Evolutionary conservation across 30 jellyfish, hydroid and myxozoan species (phyloP), one percentile per base, ranked within the genome.

Genomic region (Phacellophora camtschatica): DNA sequence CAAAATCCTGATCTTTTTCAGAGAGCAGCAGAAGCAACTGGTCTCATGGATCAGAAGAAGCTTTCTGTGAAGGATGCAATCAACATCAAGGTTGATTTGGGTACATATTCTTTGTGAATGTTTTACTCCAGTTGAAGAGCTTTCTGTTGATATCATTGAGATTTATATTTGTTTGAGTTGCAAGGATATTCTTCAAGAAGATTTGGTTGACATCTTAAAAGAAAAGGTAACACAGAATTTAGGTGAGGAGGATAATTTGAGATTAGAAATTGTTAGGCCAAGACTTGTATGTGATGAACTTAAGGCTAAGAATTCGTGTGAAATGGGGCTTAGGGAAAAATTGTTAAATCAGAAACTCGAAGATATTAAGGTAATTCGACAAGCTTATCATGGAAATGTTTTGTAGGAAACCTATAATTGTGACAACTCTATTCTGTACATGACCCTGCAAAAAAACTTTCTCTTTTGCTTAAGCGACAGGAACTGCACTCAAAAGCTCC

Each of bases 361-460:
- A 61, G 75, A 32, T 25, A 61, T 61, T 25, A 33, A 54, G 36
- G 88, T 75, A 19, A 29, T 2, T n/a, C 20, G 88, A 75, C 86
- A 75, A 35, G 88, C 88, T 6, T 75, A 75, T 57, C 88, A 75
- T 57, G 74, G 88, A 18, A 75, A 75, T 37, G 88, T 75, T 75
- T 75, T 75, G 88, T 75, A 9, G 88, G 88, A 34, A 75, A 75
- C 36, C 88, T 56, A 28, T 75, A 39, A 39, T 39, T 39, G 53
- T 13, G 53, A 13, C 53, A 39, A 39, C 53, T 39, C 13, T 39
- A 5, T 39, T 8, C 53, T 6, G 53, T 39, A 13, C 53, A 13
- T 13, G 53, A 39, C 53, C 53, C 53, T 39, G 13, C 53, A 8
- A 8, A 39, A 39, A 39, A 39, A 39, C 13, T 39, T 6, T 8